Conservation (phyloP, 1,140 invertebrate species). For the Drosophila sturtevanti region DNA sequence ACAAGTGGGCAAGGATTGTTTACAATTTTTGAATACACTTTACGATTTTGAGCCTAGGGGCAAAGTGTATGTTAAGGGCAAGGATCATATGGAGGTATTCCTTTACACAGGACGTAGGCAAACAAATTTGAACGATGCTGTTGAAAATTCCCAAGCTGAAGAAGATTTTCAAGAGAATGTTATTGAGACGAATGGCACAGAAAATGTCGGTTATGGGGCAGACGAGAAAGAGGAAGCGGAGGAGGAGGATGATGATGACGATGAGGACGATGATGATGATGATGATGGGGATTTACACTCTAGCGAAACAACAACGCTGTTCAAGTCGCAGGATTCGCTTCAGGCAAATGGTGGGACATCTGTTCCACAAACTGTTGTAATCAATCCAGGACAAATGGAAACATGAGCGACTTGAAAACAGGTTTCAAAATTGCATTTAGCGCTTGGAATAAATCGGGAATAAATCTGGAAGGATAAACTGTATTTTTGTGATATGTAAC, state of each 20-base stretch:
- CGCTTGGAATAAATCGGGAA: not conserved
- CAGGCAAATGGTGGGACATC: constrained; percentile 46
- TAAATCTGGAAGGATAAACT: constrained; percentile 28
- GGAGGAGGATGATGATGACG: not conserved
- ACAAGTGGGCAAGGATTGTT: constrained; percentile 91
- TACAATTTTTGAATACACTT: constrained; percentile 86
- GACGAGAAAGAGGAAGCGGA: not conserved
- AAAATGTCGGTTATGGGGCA: too few species aligned
- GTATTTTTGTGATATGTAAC: constrained; percentile 71
- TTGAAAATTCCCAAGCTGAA: not conserved
- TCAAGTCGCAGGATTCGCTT: constrained; percentile 62
- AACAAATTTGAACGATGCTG: constrained; percentile 4
- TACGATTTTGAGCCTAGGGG: constrained; percentile 93
- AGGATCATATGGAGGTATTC: constrained; percentile 96
- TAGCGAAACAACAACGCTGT: constrained; percentile 65
- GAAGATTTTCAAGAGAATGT: not conserved
- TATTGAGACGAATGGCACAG: not conserved
- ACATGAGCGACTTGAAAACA: constrained; percentile 28
- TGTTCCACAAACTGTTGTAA: not conserved
- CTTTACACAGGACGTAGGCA: constrained; percentile 82
- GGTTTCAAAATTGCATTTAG: constrained; percentile 75
- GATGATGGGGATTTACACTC: constrained; percentile 64
- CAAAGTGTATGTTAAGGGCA: constrained; percentile 96
- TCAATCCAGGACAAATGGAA: constrained; percentile 31
- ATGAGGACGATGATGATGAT: constrained; percentile 34